Evolutionary conservation across 2,113 vertebrate species (phyloP).

Genomic region (Nerophis ophidion): DNA sequence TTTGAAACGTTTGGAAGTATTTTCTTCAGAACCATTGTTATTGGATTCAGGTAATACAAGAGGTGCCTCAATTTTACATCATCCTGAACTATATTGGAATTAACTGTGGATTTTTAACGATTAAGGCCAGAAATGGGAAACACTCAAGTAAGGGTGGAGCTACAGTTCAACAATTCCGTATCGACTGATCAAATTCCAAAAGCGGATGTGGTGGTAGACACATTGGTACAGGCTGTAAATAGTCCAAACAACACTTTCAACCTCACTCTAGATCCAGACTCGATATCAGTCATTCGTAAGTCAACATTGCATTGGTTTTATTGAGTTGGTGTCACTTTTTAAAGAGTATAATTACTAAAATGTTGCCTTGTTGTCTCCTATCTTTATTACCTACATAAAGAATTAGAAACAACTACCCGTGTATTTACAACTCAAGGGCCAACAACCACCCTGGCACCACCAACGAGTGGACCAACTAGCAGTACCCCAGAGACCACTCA

Average conservation of each 20-base stretch:
- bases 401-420: neutral
- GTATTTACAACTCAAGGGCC: no score
- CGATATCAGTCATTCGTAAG: neutral
- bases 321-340: no score
- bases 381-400: neutral
- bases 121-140: conserved; percentile 1
- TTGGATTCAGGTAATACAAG: neutral
- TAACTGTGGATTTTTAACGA: neutral
- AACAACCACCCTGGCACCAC: neutral
- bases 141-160: neutral
- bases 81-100: no score
- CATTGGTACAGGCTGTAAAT: neutral
- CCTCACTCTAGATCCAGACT: neutral
- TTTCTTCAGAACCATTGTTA: neutral
- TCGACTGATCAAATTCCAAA: neutral
- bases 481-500: neutral
- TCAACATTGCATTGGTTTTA: neutral
- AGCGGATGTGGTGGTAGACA: neutral
- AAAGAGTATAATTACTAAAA: no score
- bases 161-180: neutral
- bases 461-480: neutral
- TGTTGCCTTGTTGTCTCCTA: no score
- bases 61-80: neutral
- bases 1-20: neutral
- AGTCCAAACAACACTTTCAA: conserved; percentile 2